phyloP scores from a whole-genome alignment of 2,113 vertebrate species.

The Elephantulus edwardii region DNA sequence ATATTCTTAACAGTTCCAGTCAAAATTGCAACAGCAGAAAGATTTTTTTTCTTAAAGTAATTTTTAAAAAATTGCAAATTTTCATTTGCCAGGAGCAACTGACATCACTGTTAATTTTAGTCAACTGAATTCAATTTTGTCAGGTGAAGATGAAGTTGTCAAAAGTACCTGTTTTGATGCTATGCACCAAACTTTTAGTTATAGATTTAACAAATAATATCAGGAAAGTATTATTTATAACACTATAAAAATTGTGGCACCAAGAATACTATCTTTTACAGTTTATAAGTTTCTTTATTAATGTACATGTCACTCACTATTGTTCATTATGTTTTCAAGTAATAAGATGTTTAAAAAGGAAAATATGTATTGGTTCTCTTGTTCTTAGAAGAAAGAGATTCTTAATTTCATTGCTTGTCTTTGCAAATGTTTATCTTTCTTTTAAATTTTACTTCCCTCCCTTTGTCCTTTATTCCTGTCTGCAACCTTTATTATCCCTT shows the following conservation, averaged over 20 bases:
- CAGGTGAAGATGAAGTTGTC: conserved; percentile 2
- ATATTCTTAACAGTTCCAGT: neutral
- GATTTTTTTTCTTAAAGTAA: neutral
- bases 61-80: neutral
- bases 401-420: neutral
- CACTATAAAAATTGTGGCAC: neutral
- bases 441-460: neutral
- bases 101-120: neutral
- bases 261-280: neutral
- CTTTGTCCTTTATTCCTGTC: neutral
- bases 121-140: conserved; percentile 11
- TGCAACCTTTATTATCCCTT: neutral
- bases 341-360: neutral
- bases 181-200: neutral
- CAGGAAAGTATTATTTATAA: neutral
- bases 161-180: neutral
- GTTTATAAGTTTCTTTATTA: neutral
- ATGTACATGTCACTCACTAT: neutral
- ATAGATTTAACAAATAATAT: neutral
- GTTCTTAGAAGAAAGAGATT: too few relatives aligned
- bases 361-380: too few relatives aligned
- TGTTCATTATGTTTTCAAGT: neutral
- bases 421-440: neutral
- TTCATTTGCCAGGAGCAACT: conserved; percentile 10
- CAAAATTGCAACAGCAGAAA: neutral